Percentiles rank a stretch among this genome's conserved stretches.
phyloP scores from a whole-genome alignment of 2,797 vertebrate genomes.

The Paramormyrops hopkinsi region DNA sequence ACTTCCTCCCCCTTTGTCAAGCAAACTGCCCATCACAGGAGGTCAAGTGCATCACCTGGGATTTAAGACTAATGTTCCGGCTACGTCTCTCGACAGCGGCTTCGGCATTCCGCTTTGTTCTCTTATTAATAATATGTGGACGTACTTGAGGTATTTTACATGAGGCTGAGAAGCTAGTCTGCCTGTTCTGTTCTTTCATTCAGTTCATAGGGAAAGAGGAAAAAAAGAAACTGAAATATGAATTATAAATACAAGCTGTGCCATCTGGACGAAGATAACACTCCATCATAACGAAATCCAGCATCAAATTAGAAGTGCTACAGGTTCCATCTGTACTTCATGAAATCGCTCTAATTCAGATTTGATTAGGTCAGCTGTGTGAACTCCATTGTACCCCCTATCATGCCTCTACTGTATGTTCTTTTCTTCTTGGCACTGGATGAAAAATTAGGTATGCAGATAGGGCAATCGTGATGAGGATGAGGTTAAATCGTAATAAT shows the following conservation, averaged over 20 bases:
- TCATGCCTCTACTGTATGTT: slow-evolving; percentile 53
- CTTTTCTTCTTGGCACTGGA: slow-evolving; percentile 26
- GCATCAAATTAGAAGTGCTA: slow-evolving; percentile 58
- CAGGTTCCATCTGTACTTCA: slow-evolving; percentile 63
- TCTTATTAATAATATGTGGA: slow-evolving; percentile 47
- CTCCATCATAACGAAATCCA: slow-evolving; percentile 51
- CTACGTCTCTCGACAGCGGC: background rate
- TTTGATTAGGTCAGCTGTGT: slow-evolving; percentile 60
- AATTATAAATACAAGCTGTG: slow-evolving; percentile 58
- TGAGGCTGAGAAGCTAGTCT: slow-evolving; percentile 40
- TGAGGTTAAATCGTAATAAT: slow-evolving; percentile 41
- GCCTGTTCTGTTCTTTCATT: slow-evolving; percentile 42
- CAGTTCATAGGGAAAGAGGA: slow-evolving; percentile 21
- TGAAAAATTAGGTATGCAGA: slow-evolving; percentile 40
- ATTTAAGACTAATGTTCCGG: background rate
- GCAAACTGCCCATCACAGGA: background rate
- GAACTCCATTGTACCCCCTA: slow-evolving; percentile 55
- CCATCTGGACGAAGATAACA: slow-evolving; percentile 67
- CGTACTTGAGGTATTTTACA: slow-evolving; percentile 48
- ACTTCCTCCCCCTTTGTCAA: background rate
- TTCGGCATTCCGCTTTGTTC: slow-evolving; percentile 39
- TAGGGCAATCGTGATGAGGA: slow-evolving; percentile 50
- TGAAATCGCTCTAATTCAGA: slow-evolving; percentile 62
- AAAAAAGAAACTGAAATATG: slow-evolving; percentile 53
- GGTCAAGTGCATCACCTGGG: background rate